Conservation (phyloP, 2,888 invertebrate species). For the Dexiosoma caninum region DNA sequence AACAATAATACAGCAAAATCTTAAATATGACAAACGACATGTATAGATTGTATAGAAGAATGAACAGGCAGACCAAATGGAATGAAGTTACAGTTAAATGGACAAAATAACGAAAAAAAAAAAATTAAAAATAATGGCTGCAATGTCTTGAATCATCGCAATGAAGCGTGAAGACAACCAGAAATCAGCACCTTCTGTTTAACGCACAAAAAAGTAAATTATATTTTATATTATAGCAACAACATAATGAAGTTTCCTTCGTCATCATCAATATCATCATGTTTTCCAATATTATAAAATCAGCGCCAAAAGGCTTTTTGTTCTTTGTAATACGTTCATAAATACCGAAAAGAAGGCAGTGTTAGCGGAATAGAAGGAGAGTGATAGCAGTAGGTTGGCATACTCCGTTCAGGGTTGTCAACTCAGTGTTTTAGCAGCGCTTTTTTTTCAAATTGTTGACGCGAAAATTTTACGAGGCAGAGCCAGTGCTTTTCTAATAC, state of each 20-base stretch:
- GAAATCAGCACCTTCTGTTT: conserved; percentile 53
- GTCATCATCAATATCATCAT: conserved; percentile 26
- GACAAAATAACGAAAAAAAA: not conserved
- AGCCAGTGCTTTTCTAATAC: too few relatives aligned
- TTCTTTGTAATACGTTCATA: conserved; percentile 33
- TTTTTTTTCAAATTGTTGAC: too few relatives aligned
- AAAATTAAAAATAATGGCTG: too few relatives aligned
- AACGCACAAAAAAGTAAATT: not conserved
- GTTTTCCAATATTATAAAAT: conserved; percentile 28
- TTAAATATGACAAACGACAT: conserved; percentile 11
- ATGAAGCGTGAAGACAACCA: conserved; percentile 37
- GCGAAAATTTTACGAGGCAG: too few relatives aligned
- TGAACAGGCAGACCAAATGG: not conserved
- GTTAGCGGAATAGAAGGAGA: not conserved
- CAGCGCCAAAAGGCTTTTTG: conserved; percentile 48
- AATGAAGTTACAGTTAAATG: not conserved
- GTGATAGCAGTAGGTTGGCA: too few relatives aligned
- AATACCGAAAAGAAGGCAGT: not conserved
- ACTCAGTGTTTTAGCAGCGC: too few relatives aligned
- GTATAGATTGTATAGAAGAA: not conserved
- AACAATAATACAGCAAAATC: conserved; percentile 41
- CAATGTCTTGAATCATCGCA: not conserved
- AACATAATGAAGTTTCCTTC: conserved; percentile 18
- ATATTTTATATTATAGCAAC: not conserved
- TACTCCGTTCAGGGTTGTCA: too few relatives aligned